These are phyloP conservation scores for Ciconia nigra DNA, from an alignment of 2,797 vertebrate species.

Conservation along the genomic window DNA sequence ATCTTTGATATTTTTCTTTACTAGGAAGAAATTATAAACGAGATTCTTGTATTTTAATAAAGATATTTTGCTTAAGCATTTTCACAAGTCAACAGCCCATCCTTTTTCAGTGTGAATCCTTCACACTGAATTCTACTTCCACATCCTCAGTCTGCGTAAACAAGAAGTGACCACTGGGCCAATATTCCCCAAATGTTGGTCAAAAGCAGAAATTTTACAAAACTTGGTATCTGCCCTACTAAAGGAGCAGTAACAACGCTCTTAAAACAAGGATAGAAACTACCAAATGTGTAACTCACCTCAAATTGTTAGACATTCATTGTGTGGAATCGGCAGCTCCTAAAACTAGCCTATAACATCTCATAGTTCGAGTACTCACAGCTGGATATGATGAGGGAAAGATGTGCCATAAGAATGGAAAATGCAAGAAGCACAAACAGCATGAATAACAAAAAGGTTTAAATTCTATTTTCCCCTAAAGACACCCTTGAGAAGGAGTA, in stretches of 20 bases:
- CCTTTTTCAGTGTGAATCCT: not conserved
- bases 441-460: not conserved
- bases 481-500: not conserved
- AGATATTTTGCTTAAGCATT: not conserved
- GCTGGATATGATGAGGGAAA: not conserved
- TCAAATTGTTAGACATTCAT: not conserved
- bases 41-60: not conserved
- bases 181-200: not conserved
- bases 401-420: not conserved
- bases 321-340: not conserved
- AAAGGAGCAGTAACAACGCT: not conserved
- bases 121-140: not conserved
- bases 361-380: not conserved
- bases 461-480: not conserved
- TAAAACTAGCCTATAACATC: not conserved
- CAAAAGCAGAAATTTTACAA: not conserved
- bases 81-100: not conserved
- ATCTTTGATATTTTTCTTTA: not conserved
- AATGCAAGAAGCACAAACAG: not conserved
- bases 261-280: not conserved
- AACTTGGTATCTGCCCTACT: not conserved
- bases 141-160: not conserved
- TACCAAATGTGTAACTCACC: not conserved
- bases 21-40: not conserved
- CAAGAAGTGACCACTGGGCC: not conserved